Conservation (phyloP, 1,140 invertebrate genomes). For the Caenorhabditis elegans region WBcel235 BX284603.4:7108501-7109000, state of each 20-base stretch:
- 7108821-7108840: too few species aligned
- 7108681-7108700: too few species aligned
- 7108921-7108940: too few species aligned
- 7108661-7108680: too few species aligned
- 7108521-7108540: neutral
- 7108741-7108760: neutral
- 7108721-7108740: too few species aligned
- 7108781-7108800: neutral
- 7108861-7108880: too few species aligned
- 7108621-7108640: neutral
- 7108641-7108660: too few species aligned
- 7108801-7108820: too few species aligned
- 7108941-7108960: conserved; percentile 80
- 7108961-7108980: conserved; percentile 97
- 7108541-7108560: neutral
- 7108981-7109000: conserved; percentile 95
- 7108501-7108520: neutral
- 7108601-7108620: neutral
- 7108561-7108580: neutral
- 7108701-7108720: too few species aligned
- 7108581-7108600: neutral
- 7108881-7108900: too few species aligned
- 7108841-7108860: too few species aligned
- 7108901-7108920: neutral
- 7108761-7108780: neutral